Evolutionary conservation across 2,797 vertebrate genomes (phyloP).

Genomic region (Champsocephalus gunnari): DNA sequence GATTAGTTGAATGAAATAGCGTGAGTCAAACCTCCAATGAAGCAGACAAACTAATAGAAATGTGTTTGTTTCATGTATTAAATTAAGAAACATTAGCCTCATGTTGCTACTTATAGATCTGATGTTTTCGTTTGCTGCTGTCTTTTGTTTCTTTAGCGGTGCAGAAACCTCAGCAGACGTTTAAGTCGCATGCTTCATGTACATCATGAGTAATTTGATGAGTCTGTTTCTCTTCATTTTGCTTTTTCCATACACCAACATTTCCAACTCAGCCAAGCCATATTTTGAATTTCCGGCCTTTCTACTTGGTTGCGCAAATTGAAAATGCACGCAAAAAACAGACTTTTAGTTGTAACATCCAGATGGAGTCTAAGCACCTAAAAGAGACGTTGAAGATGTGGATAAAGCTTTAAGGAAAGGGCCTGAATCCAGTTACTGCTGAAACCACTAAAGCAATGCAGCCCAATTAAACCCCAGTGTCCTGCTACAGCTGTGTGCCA

Average conservation of each 20-base stretch:
- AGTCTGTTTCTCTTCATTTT: constrained; percentile 3
- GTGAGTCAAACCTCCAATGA: background rate
- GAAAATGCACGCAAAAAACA: constrained; percentile 4
- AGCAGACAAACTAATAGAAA: background rate
- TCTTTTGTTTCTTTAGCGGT: background rate
- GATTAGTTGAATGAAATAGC: background rate
- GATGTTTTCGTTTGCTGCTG: too few species aligned
- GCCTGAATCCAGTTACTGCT: constrained; percentile 25
- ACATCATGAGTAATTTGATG: background rate
- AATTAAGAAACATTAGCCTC: background rate
- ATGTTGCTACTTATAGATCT: background rate
- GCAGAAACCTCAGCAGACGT: background rate
- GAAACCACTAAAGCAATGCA: constrained; percentile 38
- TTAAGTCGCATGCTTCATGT: background rate
- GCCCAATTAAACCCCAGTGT: constrained; percentile 65
- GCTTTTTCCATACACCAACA: background rate
- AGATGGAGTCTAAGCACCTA: constrained; percentile 6
- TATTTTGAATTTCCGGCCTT: background rate
- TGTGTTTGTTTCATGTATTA: background rate
- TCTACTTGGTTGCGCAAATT: background rate
- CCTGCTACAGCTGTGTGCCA: constrained; percentile 51
- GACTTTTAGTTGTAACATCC: background rate
- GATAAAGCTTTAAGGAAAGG: constrained; percentile 10
- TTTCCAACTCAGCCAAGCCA: background rate
- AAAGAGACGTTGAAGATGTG: constrained; percentile 15